Percentiles rank a stretch among this genome's conserved stretches.
phyloP scores from a whole-genome alignment of 2,797 vertebrate species.

The Gobionotothen gibberifrons region DNA sequence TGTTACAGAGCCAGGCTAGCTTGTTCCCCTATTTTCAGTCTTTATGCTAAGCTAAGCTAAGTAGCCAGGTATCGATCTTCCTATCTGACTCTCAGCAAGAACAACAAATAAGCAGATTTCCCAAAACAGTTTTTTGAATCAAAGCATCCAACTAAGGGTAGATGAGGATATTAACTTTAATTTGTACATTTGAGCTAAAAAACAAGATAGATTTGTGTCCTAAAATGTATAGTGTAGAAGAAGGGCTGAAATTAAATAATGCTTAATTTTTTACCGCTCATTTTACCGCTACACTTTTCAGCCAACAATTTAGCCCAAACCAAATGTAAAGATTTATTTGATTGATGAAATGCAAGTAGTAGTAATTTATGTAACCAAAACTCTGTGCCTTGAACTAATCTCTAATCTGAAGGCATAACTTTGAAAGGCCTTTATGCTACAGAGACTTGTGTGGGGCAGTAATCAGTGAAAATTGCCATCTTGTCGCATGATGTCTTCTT shows the following conservation, averaged over 20 bases:
- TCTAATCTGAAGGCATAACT: slow-evolving; percentile 9
- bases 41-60: slow-evolving; percentile 9
- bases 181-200: background rate
- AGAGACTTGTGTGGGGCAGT: slow-evolving; percentile 36
- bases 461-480: slow-evolving; percentile 55
- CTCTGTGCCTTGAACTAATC: background rate
- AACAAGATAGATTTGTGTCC: background rate
- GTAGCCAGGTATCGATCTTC: no score
- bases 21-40: background rate
- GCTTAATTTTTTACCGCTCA: background rate
- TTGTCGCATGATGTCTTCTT: slow-evolving; percentile 70
- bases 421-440: slow-evolving; percentile 26
- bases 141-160: background rate
- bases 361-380: background rate
- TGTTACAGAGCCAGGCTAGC: no score
- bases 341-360: background rate
- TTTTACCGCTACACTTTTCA: background rate
- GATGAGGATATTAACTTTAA: background rate
- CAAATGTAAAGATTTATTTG: background rate
- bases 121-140: background rate
- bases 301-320: no score
- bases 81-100: background rate
- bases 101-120: background rate
- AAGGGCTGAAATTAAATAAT: background rate
- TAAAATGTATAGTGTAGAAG: background rate